Evolutionary conservation across 2,797 vertebrate species (phyloP).

Genomic region (Botia almorhae): DNA sequence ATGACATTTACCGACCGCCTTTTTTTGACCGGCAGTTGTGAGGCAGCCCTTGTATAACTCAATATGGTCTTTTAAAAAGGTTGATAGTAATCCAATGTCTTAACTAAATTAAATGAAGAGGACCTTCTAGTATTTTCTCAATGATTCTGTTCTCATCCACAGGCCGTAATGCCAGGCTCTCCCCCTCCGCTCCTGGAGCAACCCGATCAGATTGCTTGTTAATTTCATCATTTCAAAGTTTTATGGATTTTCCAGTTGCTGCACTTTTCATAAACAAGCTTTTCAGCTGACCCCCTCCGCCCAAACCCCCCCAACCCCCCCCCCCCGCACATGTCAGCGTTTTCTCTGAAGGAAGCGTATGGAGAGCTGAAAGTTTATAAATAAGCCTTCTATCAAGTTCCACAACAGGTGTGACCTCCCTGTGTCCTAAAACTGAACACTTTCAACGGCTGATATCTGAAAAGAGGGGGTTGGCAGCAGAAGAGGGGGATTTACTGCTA

Average conservation of each 20-base stretch:
- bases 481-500: slow-evolving; percentile 69
- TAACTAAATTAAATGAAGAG: slow-evolving; percentile 37
- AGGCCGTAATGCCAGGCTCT: slow-evolving; percentile 31
- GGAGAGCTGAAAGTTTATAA: slow-evolving; percentile 99
- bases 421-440: slow-evolving; percentile 99
- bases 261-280: slow-evolving; percentile 94
- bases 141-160: slow-evolving; percentile 14
- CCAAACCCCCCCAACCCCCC: too few species aligned
- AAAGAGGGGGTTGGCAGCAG: slow-evolving; percentile 64
- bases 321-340: slow-evolving; percentile 88
- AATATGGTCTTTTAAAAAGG: slow-evolving; percentile 34
- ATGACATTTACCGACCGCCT: slow-evolving; percentile 13
- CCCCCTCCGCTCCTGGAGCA: slow-evolving; percentile 44
- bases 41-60: slow-evolving; percentile 29
- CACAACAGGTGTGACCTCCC: slow-evolving; percentile 99
- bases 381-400: slow-evolving; percentile 99
- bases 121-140: slow-evolving; percentile 39
- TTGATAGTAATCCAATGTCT: slow-evolving; percentile 39
- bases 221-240: slow-evolving; percentile 92
- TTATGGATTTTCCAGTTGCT: slow-evolving; percentile 94
- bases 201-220: slow-evolving; percentile 84
- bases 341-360: slow-evolving; percentile 98
- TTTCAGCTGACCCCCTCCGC: slow-evolving; percentile 77
- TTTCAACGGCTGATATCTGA: slow-evolving; percentile 86
- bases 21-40: not conserved